Evolutionary conservation across 1,140 invertebrate genomes (phyloP), one percentile per base, ranked within the genome.

Genomic region (Chionoecetes opilio): DNA sequence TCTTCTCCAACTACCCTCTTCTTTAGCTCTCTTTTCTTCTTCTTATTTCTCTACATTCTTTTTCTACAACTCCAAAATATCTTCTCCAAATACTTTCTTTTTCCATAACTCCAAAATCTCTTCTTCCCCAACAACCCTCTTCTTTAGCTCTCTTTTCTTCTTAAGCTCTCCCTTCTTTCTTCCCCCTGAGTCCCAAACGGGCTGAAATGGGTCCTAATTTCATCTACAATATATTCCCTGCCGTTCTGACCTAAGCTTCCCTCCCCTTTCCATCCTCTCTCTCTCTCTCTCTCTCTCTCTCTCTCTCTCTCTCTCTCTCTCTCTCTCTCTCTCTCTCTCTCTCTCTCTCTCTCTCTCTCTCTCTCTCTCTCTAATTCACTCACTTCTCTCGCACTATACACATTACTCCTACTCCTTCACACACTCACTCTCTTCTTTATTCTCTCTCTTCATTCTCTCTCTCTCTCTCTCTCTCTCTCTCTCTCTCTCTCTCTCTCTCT

Each of bases 161-260:
- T 75, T 26, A 17, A n/a, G 21, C 63, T 63, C 53, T 26, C 21
- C 53, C 53, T 63, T 21, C 53, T 63, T 21, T 21, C 26, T 21
- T 21, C 26, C 53, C 17, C 21, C 63, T 75, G 63, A 75, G 63
- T n/a, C 11, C 63, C 63, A 26, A 75, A 17, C 63, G 26, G 11
- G 63, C n/a, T 2, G 21, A 75, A n/a, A 17, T n/a, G 63, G n/a
- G 11, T 75, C 63, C 63, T 75, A 75, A 75, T 75, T 75, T n/a
- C 26, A 75, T 75, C 63, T 75, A 75, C 63, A 75, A 75, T 75
- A 75, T 75, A 75, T 75, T 75, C n/a, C n/a, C 63, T 75, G 41
- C 14, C 14, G 5, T 46, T 1, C n/a, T n/a, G 63, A 75, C 63
- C 63, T 75, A 26, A n/a, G 11, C 63, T 75, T 75, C 21, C 63